Evolutionary conservation across 2,888 invertebrate genomes (phyloP).

Genomic region (Drosophila barbarae): DNA sequence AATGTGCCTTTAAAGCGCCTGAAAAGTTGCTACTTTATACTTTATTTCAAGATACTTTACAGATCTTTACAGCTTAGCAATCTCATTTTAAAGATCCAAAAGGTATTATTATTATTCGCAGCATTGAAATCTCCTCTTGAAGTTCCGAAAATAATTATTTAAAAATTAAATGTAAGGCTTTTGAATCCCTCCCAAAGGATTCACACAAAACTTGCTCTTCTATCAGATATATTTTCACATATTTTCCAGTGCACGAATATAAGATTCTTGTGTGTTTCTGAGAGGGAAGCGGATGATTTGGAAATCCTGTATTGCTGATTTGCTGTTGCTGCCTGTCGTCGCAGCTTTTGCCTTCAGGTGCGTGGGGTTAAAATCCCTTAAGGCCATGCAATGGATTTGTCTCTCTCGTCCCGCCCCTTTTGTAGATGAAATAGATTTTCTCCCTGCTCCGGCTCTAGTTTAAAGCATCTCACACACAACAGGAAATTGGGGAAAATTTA

Average conservation of each 20-base stretch:
- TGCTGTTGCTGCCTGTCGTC: slow-evolving; percentile 55
- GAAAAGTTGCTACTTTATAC: too few relatives aligned
- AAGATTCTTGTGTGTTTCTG: slow-evolving; percentile 32
- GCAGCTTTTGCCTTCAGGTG: slow-evolving; percentile 72
- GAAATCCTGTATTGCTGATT: slow-evolving; percentile 71
- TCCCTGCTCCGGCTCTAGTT: slow-evolving; percentile 1
- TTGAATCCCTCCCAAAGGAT: too few relatives aligned
- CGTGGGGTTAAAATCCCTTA: slow-evolving; percentile 71
- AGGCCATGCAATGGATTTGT: slow-evolving; percentile 68
- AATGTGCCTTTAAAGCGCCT: neutral
- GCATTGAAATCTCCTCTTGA: too few relatives aligned
- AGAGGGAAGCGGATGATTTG: slow-evolving; percentile 58
- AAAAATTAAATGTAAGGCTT: too few relatives aligned
- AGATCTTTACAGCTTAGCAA: too few relatives aligned
- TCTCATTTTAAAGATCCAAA: too few relatives aligned
- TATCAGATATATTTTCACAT: neutral
- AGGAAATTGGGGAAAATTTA: slow-evolving; percentile 32
- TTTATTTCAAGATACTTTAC: too few relatives aligned
- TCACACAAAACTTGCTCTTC: neutral
- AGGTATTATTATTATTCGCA: too few relatives aligned
- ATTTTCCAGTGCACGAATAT: slow-evolving; percentile 16
- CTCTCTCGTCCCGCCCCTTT: slow-evolving; percentile 9
- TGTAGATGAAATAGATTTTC: slow-evolving; percentile 28
- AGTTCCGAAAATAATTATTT: too few relatives aligned
- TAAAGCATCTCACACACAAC: slow-evolving; percentile 24